Percentiles rank a stretch among this genome's conserved stretches.
These are phyloP conservation scores for Smittia aterrima DNA, from an alignment of 2,888 invertebrate species.

Conservation along the genomic window DNA sequence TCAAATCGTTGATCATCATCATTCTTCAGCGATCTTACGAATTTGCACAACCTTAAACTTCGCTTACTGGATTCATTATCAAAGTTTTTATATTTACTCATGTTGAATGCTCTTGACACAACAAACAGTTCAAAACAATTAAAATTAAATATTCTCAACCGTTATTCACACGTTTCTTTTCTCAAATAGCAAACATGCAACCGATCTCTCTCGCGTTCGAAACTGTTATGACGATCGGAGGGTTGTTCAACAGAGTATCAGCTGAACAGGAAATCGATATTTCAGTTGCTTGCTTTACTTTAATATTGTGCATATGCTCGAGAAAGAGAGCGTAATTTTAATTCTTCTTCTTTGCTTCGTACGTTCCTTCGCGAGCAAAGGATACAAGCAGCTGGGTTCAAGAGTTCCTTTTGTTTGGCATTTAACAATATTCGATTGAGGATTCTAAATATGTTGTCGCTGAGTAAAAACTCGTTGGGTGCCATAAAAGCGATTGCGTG, in stretches of 20 bases:
- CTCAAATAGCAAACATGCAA: not conserved
- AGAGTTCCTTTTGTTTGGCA: not conserved
- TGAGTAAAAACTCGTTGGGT: not conserved
- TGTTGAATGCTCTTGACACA: not conserved
- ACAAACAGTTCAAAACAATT: not conserved
- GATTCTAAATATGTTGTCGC: not conserved
- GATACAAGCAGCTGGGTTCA: constrained; percentile 36
- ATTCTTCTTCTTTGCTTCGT: constrained; percentile 32
- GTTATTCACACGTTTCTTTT: not conserved
- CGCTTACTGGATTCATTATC: constrained; percentile 14
- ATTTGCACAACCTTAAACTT: not conserved
- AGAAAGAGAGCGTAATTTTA: constrained; percentile 16
- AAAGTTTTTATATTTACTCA: constrained; percentile 30
- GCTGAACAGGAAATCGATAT: constrained; percentile 36
- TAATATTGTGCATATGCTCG: not conserved
- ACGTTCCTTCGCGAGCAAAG: constrained; percentile 34
- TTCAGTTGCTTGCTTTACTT: constrained; percentile 13
- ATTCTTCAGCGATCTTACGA: not conserved
- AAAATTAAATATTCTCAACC: not conserved
- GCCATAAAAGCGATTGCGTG: not conserved
- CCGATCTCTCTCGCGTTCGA: constrained; percentile 26
- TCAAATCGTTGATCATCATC: constrained; percentile 2
- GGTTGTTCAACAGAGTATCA: constrained; percentile 19
- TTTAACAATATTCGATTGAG: not conserved
- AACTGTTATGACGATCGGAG: constrained; percentile 3